Percentiles rank a stretch among this genome's conserved stretches.
phyloP scores from a whole-genome alignment of 2,797 vertebrate genomes.

The Naso thynnoides region DNA sequence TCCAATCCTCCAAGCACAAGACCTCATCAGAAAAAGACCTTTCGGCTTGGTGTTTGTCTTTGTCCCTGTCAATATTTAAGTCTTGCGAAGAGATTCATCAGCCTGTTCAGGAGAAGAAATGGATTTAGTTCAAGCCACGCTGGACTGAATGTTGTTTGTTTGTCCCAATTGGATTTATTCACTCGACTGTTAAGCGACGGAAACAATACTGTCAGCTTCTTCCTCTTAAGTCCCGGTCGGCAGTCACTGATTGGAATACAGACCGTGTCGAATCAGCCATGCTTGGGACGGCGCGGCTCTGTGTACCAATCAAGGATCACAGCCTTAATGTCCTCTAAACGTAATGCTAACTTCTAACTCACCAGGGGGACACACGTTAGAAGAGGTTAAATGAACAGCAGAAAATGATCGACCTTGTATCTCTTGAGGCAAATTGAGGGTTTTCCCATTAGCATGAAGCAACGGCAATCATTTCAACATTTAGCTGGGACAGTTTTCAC shows the following conservation, averaged over 20 bases:
- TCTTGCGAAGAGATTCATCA: neutral
- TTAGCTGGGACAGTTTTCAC: neutral
- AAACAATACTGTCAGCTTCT: slow-evolving; percentile 8
- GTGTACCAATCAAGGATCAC: slow-evolving; percentile 8
- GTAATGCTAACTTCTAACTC: slow-evolving; percentile 19
- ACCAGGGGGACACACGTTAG: slow-evolving; percentile 8
- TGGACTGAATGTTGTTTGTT: slow-evolving; percentile 23
- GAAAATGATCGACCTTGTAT: slow-evolving; percentile 1
- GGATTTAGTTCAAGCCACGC: slow-evolving; percentile 15
- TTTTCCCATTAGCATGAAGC: slow-evolving; percentile 5
- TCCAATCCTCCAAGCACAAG: neutral
- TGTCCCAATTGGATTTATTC: slow-evolving; percentile 22
- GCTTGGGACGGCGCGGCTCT: neutral
- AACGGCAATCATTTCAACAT: slow-evolving; percentile 1
- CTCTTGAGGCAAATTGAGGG: slow-evolving; percentile 11
- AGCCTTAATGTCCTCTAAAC: slow-evolving; percentile 19
- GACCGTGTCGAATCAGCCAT: neutral
- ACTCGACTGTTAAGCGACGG: neutral
- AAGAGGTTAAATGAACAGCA: slow-evolving; percentile 15
- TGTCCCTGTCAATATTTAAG: neutral
- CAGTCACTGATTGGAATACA: slow-evolving; percentile 26
- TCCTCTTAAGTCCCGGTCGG: neutral
- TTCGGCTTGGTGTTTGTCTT: neutral
- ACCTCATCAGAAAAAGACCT: neutral
- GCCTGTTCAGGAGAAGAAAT: neutral